Evolutionary conservation across 2,113 vertebrate genomes (phyloP).

Genomic region (Cynocephalus volans): DNA sequence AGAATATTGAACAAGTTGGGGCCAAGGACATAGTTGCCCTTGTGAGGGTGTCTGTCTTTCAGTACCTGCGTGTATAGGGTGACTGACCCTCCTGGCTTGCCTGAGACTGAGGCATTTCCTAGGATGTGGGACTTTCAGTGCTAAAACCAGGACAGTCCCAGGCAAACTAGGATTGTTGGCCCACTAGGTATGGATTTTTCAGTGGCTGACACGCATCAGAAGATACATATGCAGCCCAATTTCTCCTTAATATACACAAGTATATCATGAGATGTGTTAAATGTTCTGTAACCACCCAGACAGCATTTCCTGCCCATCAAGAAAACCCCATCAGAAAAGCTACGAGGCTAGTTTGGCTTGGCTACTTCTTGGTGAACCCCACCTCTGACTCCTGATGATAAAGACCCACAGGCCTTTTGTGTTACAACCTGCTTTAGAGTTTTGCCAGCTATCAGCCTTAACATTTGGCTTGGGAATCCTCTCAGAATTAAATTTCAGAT

Average conservation of each 20-base stretch:
- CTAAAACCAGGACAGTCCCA: neutral
- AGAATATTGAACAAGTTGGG: neutral
- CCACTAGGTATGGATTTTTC: no score
- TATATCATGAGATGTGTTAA: fast-evolving
- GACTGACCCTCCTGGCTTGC: neutral
- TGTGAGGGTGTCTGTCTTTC: neutral
- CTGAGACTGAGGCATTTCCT: neutral
- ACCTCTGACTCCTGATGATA: fast-evolving
- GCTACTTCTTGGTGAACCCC: neutral
- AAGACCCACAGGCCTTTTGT: neutral
- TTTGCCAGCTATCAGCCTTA: neutral
- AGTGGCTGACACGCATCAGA: neutral
- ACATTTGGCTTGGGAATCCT: neutral
- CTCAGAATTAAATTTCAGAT: neutral
- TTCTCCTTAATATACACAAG: neutral
- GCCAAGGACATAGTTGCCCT: neutral
- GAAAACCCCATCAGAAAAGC: neutral
- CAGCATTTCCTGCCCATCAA: neutral
- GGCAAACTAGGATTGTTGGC: neutral
- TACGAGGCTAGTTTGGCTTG: neutral
- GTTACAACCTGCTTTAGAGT: neutral
- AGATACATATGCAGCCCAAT: fast-evolving
- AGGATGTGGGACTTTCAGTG: neutral
- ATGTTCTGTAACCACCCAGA: neutral
- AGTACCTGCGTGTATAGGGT: neutral